These are phyloP conservation scores for Calonectris borealis DNA, from an alignment of 2,113 vertebrate genomes.

Conservation along the genomic window DNA sequence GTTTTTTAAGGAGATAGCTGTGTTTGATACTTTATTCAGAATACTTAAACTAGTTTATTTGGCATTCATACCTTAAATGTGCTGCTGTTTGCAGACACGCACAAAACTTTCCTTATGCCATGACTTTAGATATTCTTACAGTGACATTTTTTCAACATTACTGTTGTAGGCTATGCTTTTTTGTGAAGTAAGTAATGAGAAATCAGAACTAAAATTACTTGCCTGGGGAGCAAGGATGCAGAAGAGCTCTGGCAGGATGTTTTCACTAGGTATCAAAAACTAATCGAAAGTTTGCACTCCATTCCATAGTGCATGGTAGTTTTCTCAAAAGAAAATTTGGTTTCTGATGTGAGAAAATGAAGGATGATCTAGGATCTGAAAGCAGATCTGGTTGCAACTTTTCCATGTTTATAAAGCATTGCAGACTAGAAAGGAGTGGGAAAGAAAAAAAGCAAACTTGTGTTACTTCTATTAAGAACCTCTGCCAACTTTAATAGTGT, in stretches of 20 bases:
- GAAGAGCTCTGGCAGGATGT: neutral
- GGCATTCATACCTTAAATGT: neutral
- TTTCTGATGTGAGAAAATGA: neutral
- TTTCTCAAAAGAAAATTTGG: neutral
- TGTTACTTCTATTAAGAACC: neutral
- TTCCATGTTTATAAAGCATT: neutral
- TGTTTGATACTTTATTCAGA: neutral
- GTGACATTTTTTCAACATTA: neutral
- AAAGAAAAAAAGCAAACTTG: neutral
- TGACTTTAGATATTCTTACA: neutral
- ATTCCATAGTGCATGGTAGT: neutral
- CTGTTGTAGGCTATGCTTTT: neutral
- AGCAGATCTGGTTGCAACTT: neutral
- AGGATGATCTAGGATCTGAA: neutral
- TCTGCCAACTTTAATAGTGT: neutral
- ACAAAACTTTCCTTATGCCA: neutral
- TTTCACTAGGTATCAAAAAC: neutral
- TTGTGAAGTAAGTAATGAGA: neutral
- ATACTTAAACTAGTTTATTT: neutral
- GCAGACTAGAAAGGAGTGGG: neutral
- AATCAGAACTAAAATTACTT: neutral
- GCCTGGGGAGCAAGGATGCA: neutral
- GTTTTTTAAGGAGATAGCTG: neutral
- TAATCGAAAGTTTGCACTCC: neutral
- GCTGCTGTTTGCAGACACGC: neutral